Base-by-base conservation (phyloP, 64 coral and sea anemone species). In the Montipora cactus region DNA sequence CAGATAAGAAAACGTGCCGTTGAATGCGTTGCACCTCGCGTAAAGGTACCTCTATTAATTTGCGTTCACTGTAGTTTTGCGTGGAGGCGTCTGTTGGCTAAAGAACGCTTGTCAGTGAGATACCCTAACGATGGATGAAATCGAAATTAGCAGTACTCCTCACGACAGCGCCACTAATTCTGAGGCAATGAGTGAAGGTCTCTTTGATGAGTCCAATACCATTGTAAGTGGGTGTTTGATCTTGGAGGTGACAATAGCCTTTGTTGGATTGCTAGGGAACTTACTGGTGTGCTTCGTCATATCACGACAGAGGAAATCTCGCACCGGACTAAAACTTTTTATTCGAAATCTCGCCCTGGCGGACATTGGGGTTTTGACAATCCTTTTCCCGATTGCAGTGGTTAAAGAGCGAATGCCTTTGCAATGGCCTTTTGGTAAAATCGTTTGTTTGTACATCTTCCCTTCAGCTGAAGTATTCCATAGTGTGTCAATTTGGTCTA, bases 271-370 rank as follows among this genome's bases (percentile, higher is more conserved):
- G 15, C 25, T 92, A 13, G 90, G 90, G 14, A 92, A 92, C 44
- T 5, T 59, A 5, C 47, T 74, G 90, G 90, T 92, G 2, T 48
- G 66, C 19, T 64, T 92, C 47, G 44, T 84, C 11, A 83, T 92
- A 48, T 86, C 82, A 12, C 75, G 59, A 49, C 67, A 92, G 20
- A 37, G 84, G 10, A 86, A 51, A 46, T 86, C 51, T 71, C 92
- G 75, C 21, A 88, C 92, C 4, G 83, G 76, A 13, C 59, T 93
- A 59, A 77, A 81, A 59, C 86, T 79, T 46, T 93, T 79, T 47
- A 93, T 88, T 48, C 47, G 76, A 28, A 93, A 93, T 68, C 74
- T 93, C 50, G 92, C 92, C 13, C 25, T 93, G 6, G 92, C 92
- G 2, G 92, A 93, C 16, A 88, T 93, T 22, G 92, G 92, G 20